Evolutionary conservation across 2,113 vertebrate genomes (phyloP).

Genomic region (Mus musculus): DNA sequence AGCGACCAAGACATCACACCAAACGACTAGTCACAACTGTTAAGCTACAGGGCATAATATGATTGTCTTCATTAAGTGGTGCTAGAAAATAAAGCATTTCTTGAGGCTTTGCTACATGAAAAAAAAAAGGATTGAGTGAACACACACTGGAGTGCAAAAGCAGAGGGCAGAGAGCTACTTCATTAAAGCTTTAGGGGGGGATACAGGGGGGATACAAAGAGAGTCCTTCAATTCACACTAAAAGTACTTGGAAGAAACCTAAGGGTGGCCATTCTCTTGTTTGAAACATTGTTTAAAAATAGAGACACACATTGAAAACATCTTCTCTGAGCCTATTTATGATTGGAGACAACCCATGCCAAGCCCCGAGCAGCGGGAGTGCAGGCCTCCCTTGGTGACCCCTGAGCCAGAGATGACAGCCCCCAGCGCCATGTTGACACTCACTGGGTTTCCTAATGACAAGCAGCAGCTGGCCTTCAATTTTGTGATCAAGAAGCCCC

Average conservation of each 20-base stretch:
- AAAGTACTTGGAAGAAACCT: not conserved
- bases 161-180: not conserved
- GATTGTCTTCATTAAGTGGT: conserved; percentile 38
- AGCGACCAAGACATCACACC: conserved; percentile 40
- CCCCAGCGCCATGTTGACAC: conserved; percentile 57
- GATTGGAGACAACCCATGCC: not conserved
- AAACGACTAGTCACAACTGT: conserved; percentile 59
- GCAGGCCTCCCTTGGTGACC: not conserved
- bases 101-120: not conserved
- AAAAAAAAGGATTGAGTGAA: not conserved
- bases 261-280: not conserved
- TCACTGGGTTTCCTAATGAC: conserved; percentile 72
- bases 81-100: conserved; percentile 27
- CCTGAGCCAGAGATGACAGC: not conserved
- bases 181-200: not conserved
- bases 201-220: not conserved
- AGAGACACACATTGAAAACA: not conserved
- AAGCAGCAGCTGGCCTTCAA: conserved; percentile 76
- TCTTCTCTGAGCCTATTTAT: not conserved
- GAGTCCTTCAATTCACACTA: not conserved
- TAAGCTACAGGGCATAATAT: conserved; percentile 5
- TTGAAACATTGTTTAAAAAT: not conserved
- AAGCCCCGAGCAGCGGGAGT: not conserved
- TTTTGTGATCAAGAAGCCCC: conserved; percentile 75
- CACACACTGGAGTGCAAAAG: not conserved